Evolutionary conservation across 2,797 vertebrate species (phyloP), one percentile per base, ranked within the genome.

Genomic region (Enteromius afrohamiltoni): DNA sequence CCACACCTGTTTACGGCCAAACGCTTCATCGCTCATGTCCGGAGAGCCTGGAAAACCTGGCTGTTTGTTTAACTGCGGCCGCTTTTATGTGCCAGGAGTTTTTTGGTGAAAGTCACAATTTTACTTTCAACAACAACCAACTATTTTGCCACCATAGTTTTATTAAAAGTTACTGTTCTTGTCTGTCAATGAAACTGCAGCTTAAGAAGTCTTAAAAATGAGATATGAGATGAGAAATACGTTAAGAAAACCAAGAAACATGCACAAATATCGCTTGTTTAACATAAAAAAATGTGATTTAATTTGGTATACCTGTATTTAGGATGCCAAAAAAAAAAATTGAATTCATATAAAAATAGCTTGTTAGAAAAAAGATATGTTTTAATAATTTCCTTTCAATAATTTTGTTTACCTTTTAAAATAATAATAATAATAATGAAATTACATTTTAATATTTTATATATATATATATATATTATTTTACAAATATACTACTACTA

Each of bases 1-100:
- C 75, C 89, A 82, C 88, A 86, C 88, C 89, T 91, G 91, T 90
- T 92, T 89, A 91, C 82, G 68, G 76, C 83, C 78, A 70, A 73
- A 69, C 55, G 55, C 31, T 42, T 40, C 69, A 76, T 80, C 64
- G 34, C 60, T 73, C 26, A 64, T 58, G 62, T 67, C 45, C 62
- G 47, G n/a, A 19, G 69, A 10, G 67, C 13, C 55, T 17, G 31
- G 77, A 83, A 62, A 64, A 64, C 62, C 62, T 26, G 1, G 23
- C 4, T 3, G 58, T 16, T 29, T 62, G 23, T 29, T 62, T 29
- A 16, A 62, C 13, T 3, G 14, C 2, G 1, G 11, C 4, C 11
- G 6, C 58, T 62, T 62, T 29, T 62, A 14, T 62, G 13, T 14
- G 4, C 26, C 13, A 16, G 2, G 13, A 29, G 5, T 62, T 62